phyloP scores from a whole-genome alignment of 1,140 invertebrate species.

The Papilio xuthus region DNA sequence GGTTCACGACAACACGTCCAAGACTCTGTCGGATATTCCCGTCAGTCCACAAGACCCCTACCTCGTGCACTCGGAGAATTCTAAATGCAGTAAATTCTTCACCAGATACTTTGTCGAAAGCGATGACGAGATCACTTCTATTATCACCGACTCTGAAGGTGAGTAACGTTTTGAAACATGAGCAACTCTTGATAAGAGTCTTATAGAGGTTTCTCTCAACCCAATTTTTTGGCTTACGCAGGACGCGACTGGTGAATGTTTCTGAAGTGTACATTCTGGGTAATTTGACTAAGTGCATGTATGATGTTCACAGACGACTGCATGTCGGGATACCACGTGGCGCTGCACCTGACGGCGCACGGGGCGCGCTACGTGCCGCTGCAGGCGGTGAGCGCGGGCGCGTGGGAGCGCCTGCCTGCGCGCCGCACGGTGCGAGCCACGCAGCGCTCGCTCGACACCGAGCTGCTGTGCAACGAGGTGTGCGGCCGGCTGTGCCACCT shows the following conservation, averaged over 20 bases:
- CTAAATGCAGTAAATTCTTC: constrained; percentile 80
- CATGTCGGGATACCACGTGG: constrained; percentile 79
- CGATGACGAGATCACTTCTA: constrained; percentile 80
- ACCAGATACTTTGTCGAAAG: constrained; percentile 79
- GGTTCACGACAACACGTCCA: constrained; percentile 79
- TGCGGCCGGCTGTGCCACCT: constrained; percentile 74
- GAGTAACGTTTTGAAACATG: constrained; percentile 34
- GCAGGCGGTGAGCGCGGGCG: constrained; percentile 69
- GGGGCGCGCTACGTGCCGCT: constrained; percentile 72
- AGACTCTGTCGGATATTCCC: constrained; percentile 76
- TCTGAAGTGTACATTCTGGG: not conserved
- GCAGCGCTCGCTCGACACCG: constrained; percentile 77
- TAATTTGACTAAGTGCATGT: constrained; percentile 59
- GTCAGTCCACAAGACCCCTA: constrained; percentile 78
- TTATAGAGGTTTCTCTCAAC: too few relatives aligned
- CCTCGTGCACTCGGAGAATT: constrained; percentile 79
- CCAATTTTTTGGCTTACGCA: too few relatives aligned
- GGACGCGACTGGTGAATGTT: too few relatives aligned
- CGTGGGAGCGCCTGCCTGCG: constrained; percentile 62
- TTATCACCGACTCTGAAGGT: constrained; percentile 81
- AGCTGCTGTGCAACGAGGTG: constrained; percentile 79
- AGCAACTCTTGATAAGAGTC: too few relatives aligned
- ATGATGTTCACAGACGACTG: constrained; percentile 69
- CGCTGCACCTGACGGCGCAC: constrained; percentile 71
- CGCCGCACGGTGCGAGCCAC: constrained; percentile 67